Evolutionary conservation across 2,888 invertebrate genomes (phyloP).

Genomic region (Patella pellucida): DNA sequence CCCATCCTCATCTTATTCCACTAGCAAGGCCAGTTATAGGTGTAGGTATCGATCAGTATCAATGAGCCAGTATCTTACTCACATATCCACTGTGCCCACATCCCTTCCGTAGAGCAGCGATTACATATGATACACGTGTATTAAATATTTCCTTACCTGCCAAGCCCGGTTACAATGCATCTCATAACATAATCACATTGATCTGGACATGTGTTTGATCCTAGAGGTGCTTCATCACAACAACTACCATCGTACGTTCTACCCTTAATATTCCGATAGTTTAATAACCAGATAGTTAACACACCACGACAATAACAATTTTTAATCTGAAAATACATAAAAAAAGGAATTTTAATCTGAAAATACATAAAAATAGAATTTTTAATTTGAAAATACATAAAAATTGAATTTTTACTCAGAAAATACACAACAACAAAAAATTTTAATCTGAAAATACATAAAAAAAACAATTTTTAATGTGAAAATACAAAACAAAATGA

Average conservation of each 20-base stretch:
- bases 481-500: no score
- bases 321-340: conserved; percentile 15
- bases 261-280: conserved; percentile 38
- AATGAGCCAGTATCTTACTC: no score
- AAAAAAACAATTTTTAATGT: no score
- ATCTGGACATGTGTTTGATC: conserved; percentile 31
- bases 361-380: not conserved
- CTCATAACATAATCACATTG: conserved; percentile 49
- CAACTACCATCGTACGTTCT: conserved; percentile 45
- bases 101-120: not conserved
- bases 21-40: not conserved
- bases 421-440: no score
- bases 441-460: no score
- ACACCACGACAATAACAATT: conserved; percentile 32
- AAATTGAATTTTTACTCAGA: no score
- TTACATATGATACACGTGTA: no score
- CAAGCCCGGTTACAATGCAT: conserved; percentile 42
- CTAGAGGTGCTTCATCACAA: conserved; percentile 35
- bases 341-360: not conserved
- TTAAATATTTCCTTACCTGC: conserved; percentile 32
- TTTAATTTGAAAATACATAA: no score
- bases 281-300: conserved; percentile 39
- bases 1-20: no score
- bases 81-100: not conserved
- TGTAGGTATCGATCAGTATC: not conserved